Conservation (phyloP, 1,140 invertebrate genomes). For the Rhopalosiphum maidis region DNA sequence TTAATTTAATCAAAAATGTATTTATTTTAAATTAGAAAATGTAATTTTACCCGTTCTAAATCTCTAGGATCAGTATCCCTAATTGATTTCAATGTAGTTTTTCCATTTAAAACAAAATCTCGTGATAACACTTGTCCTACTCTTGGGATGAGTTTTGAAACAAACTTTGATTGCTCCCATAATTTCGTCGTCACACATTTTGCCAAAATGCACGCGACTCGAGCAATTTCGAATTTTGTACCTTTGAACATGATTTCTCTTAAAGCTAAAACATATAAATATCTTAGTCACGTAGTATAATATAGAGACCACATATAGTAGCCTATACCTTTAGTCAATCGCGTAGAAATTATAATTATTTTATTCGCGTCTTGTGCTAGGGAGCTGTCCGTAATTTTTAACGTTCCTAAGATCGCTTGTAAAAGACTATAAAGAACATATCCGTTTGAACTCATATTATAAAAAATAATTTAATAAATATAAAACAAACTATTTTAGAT, state of each 20-base stretch:
- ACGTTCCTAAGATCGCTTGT: conserved; percentile 73
- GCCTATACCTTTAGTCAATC: conserved; percentile 72
- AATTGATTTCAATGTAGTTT: conserved; percentile 72
- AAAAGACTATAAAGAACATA: background rate
- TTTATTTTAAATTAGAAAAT: background rate
- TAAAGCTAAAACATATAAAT: conserved; percentile 32
- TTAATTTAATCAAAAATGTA: background rate
- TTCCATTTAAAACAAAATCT: conserved; percentile 72
- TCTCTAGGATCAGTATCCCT: conserved; percentile 73
- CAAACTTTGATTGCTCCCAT: conserved; percentile 78
- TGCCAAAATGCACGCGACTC: conserved; percentile 69
- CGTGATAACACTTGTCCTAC: conserved; percentile 73
- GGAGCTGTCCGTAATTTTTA: conserved; percentile 72
- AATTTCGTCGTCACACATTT: conserved; percentile 74
- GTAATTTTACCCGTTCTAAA: conserved; percentile 71
- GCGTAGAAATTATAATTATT: conserved; percentile 72
- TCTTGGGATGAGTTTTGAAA: conserved; percentile 74
- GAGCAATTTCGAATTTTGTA: conserved; percentile 65
- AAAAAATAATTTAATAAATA: background rate
- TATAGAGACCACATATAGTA: background rate
- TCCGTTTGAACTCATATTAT: background rate
- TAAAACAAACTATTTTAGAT: background rate
- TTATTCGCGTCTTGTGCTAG: conserved; percentile 74
- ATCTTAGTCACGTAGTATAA: background rate
- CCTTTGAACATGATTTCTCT: conserved; percentile 11